Conservation (phyloP, 1,140 invertebrate genomes). For the Luehdorfia chinensis region DNA sequence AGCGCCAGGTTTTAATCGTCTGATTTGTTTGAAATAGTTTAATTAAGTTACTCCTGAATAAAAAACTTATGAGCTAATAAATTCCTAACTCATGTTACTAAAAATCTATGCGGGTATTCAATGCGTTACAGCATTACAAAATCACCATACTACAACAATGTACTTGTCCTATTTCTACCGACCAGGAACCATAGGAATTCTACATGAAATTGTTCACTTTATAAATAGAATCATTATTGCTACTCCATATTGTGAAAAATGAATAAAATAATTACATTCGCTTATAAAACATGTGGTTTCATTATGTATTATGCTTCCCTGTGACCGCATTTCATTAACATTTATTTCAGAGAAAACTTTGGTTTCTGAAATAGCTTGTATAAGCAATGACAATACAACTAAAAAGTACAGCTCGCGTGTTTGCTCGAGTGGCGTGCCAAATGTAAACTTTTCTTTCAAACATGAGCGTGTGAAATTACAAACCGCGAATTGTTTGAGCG, state of each 20-base stretch:
- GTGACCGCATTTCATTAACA: conserved; percentile 15
- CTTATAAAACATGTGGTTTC: conserved; percentile 10
- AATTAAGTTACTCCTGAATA: too few species aligned
- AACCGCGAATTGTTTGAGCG: conserved; percentile 1
- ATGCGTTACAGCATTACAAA: too few species aligned
- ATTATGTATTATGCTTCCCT: conserved; percentile 12
- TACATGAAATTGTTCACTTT: conserved; percentile 7
- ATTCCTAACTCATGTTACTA: too few species aligned
- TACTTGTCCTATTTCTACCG: neutral
- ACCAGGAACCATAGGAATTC: conserved; percentile 15
- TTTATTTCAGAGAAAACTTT: conserved; percentile 11
- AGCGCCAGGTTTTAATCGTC: too few species aligned
- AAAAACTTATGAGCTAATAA: too few species aligned
- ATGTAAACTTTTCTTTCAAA: too few species aligned
- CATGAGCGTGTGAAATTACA: neutral
- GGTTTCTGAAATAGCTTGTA: neutral
- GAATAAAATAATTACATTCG: conserved; percentile 13
- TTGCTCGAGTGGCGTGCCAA: too few species aligned
- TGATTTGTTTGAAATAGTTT: too few species aligned
- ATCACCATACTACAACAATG: conserved; percentile 9
- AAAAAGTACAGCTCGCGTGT: neutral
- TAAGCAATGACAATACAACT: neutral
- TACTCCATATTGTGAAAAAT: conserved; percentile 6
- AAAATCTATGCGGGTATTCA: too few species aligned
- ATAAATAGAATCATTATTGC: conserved; percentile 11